phyloP scores from a whole-genome alignment of 2,888 invertebrate species.

The Eilema griseolum region DNA sequence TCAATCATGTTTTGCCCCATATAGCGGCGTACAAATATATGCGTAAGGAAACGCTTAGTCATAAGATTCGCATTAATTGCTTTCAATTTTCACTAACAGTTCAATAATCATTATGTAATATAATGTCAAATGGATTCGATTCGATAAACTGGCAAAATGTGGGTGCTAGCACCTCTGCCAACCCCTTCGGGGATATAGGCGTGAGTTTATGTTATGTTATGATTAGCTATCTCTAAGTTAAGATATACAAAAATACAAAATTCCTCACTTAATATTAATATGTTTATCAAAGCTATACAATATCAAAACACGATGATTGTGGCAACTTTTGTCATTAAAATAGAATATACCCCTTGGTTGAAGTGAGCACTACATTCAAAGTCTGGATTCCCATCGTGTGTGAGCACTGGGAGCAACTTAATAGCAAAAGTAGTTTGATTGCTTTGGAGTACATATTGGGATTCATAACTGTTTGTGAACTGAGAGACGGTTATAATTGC shows the following conservation, averaged over 20 bases:
- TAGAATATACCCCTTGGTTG: not conserved
- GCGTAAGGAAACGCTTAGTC: too few species aligned
- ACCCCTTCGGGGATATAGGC: too few species aligned
- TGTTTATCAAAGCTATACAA: too few species aligned
- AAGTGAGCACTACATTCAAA: not conserved
- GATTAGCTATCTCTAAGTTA: not conserved
- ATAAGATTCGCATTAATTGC: too few species aligned
- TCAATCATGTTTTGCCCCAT: too few species aligned
- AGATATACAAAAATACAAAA: not conserved
- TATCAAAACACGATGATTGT: not conserved
- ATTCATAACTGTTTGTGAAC: not conserved
- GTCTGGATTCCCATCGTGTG: not conserved
- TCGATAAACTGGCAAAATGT: too few species aligned
- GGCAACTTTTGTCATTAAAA: not conserved
- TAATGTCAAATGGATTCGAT: too few species aligned
- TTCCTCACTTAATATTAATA: not conserved
- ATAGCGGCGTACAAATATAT: too few species aligned
- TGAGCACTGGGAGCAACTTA: not conserved
- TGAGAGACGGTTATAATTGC: not conserved
- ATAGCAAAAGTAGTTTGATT: constrained; percentile 2
- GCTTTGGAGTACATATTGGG: not conserved
- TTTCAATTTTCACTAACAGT: too few species aligned
- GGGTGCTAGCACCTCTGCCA: too few species aligned
- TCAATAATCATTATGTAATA: too few species aligned
- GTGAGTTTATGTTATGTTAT: too few species aligned